phyloP scores from a whole-genome alignment of 2,888 invertebrate species.

The Macropis europaea region DNA sequence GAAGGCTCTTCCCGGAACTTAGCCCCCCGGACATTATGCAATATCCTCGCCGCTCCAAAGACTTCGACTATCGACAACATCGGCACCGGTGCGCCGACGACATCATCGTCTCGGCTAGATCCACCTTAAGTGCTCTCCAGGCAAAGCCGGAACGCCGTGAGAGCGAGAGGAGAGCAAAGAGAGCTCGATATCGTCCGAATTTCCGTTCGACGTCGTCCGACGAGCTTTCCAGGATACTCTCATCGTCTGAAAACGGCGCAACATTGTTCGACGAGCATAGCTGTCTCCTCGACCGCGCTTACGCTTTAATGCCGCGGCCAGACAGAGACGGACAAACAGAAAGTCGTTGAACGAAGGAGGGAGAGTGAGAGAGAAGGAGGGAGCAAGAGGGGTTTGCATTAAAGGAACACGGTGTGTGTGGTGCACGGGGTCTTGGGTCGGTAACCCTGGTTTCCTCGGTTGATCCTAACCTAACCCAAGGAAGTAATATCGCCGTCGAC shows the following conservation, averaged over 20 bases:
- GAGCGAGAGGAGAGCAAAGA: not conserved
- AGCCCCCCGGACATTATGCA: constrained; percentile 54
- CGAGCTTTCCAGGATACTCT: constrained; percentile 23
- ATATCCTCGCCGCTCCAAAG: constrained; percentile 50
- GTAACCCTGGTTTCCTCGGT: constrained; percentile 61
- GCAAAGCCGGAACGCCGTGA: constrained; percentile 19
- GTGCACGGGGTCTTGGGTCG: constrained; percentile 62
- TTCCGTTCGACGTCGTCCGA: constrained; percentile 47
- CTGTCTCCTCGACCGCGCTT: constrained; percentile 5
- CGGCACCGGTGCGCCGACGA: constrained; percentile 38
- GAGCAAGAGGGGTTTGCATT: constrained; percentile 26
- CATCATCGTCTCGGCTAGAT: constrained; percentile 46
- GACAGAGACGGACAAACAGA: constrained; percentile 29
- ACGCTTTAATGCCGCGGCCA: constrained; percentile 41
- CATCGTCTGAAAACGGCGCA: constrained; percentile 35
- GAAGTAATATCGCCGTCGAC: constrained; percentile 65
- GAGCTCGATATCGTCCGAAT: constrained; percentile 56
- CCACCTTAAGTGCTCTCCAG: constrained; percentile 58
- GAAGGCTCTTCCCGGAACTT: constrained; percentile 44
- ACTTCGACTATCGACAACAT: constrained; percentile 51
- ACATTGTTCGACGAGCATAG: constrained; percentile 36
- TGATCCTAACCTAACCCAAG: constrained; percentile 70
- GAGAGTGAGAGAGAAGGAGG: not conserved
- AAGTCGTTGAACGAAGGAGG: not conserved
- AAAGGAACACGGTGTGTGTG: constrained; percentile 50